Conservation (phyloP, 2,888 invertebrate species). For the Branchellion lobata region DNA sequence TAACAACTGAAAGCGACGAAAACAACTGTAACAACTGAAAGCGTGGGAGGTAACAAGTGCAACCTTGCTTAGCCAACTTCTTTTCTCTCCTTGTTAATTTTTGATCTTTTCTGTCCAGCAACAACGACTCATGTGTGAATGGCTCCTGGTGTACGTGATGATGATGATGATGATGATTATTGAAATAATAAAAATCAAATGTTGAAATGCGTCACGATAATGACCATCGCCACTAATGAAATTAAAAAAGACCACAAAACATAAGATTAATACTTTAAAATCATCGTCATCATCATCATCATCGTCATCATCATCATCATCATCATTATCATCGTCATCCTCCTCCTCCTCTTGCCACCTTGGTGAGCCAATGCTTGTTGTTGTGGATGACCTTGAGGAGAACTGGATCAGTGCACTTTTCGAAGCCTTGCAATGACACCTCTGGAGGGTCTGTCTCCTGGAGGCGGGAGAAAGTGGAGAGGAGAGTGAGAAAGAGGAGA, state of each 20-base stretch:
- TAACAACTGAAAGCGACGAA: too few relatives aligned
- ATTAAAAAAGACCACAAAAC: too few relatives aligned
- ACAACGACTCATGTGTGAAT: conserved; percentile 89
- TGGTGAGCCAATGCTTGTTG: conserved; percentile 65
- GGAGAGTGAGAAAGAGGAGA: too few relatives aligned
- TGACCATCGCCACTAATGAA: background rate
- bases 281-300: too few relatives aligned
- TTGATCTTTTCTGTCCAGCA: conserved; percentile 91
- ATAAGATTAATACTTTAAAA: too few relatives aligned
- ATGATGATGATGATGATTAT: background rate
- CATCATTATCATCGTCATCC: conserved; percentile 49
- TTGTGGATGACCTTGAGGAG: conserved; percentile 71
- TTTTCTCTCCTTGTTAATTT: conserved; percentile 91
- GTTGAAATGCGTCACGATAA: background rate
- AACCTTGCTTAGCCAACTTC: conserved; percentile 78
- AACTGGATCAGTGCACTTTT: conserved; percentile 77
- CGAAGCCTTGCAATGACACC: conserved; percentile 72
- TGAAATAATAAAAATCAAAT: background rate
- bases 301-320: too few relatives aligned
- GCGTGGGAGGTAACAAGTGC: too few relatives aligned
- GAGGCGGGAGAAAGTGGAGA: too few relatives aligned
- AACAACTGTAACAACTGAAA: too few relatives aligned
- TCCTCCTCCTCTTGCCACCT: too few relatives aligned
- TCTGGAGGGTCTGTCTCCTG: conserved; percentile 72
- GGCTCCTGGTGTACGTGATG: conserved; percentile 65